Evolutionary conservation across 2,113 vertebrate genomes (phyloP), one percentile per base, ranked within the genome.

Genomic region (Coreoperca whiteheadi): DNA sequence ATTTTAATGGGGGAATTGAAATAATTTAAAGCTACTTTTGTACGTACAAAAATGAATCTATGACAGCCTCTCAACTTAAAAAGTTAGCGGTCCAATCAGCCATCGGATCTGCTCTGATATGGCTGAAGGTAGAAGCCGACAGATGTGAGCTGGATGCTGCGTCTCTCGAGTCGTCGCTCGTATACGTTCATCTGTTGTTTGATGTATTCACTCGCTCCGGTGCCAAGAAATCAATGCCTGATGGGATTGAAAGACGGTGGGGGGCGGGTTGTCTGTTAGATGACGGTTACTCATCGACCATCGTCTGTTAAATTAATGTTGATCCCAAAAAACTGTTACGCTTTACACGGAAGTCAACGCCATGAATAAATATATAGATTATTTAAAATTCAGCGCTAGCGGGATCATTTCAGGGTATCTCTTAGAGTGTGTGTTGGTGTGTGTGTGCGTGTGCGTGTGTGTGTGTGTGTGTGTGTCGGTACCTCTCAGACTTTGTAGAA

Each of bases 401-500:
- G 37, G 63, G 32, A 75, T 79, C 37, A 41, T 56, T 61, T 71
- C n/a, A 43, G 54, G 63, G 81, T 93, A 68, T 82, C 16, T 65
- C 53, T 70, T 34, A 5, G 14, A 4, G 72, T 20, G 41, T 74
- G 74, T 74, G 53, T 71, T n/a, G 8, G 15, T 51, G 83, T 75
- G 82, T 50, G 72, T 67, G 64, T 67, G 79, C 65, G 74, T 78
- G 74, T 57, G 32, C 2, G 77, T 76, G 54, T 46, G 59, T 68
- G 53, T 50, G 75, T 81, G 70, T 74, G 53, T 61, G 59, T 73
- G 77, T 76, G 53, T 79, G 73, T 92, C 43, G 48, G 92, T 95
- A 96, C 95, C 89, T 91, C 88, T 88, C 83, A 93, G 90, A 93
- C 92, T 97, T 97, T 96, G 95, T 95, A 76, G 96, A 92, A 94